Base-by-base conservation (phyloP, 2,888 invertebrate species). In the Melinopterus prodromus region DNA sequence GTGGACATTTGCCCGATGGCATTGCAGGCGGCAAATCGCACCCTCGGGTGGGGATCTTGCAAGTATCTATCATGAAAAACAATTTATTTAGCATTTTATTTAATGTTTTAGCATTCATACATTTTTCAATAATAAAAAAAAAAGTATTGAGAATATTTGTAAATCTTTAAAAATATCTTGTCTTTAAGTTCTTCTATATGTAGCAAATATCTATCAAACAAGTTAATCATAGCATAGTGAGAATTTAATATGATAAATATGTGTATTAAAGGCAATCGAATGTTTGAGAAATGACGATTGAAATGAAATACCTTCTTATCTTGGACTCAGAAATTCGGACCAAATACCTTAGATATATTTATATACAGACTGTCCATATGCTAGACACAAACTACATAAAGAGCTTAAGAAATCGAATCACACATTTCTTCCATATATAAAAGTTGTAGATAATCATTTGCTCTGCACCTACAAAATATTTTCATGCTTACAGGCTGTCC, bases 1-100 rank as follows among this genome's bases (percentile, higher is more conserved):
- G 99, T 97, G 0, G 99, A 96, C 97, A 99, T 98, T 90, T 99
- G 99, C 7, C 99, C 99, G 72, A 99, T 93, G 16, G 99, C 99
- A 90, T 99, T 99, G 88, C 99, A 99, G 16, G 98, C 97, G 5
- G 99, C 99, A 88, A 98, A 99, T 80, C 99, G 92, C 0, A 98
- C 98, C 83, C 98, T 92, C 0, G 97, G 97, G 89, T 98, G 97
- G 93, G 96, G 89, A 85, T 90, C 90, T 86, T 89, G 88, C 16
- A 89, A 83, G 82, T 89, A 90, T 75, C 85, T 84, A 71, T 87
- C 86, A 84, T 77, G 16, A 77, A 69, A 78, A 79, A 83, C 79
- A 79, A 79, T 26, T 26, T 26, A 26, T 26, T 26, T 77, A 53
- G 53, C 53, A 53, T 53, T 53, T 53, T 53, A 12, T 26, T 26